These are phyloP conservation scores for Dicyrtomina minuta DNA, from an alignment of 2,888 invertebrate genomes.

Conservation along the genomic window DNA sequence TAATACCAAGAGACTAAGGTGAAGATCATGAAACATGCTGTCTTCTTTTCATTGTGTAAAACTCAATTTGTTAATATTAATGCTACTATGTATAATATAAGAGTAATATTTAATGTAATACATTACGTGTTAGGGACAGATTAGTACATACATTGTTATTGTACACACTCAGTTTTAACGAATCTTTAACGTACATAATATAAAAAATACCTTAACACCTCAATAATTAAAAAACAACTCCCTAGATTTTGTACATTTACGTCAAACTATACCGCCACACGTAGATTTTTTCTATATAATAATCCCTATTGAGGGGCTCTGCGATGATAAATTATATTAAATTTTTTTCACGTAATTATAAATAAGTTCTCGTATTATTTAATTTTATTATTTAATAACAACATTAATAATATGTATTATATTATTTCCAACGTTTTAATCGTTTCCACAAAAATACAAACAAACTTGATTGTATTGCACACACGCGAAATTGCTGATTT, in stretches of 20 bases:
- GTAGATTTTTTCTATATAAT: constrained; percentile 1
- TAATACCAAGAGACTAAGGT: constrained; percentile 19
- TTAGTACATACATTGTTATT: constrained; percentile 8
- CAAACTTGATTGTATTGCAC: not conserved
- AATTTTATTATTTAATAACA: not conserved
- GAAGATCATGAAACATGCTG: not conserved
- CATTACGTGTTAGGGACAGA: constrained; percentile 2
- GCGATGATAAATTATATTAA: not conserved
- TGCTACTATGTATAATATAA: not conserved
- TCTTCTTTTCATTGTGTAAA: constrained; percentile 9
- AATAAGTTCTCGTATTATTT: constrained; percentile 6
- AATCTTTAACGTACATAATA: not conserved
- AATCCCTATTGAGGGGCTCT: constrained; percentile 1
- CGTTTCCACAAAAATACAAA: not conserved
- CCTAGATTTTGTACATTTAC: constrained; percentile 6
- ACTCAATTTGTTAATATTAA: constrained; percentile 9
- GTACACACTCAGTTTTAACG: constrained; percentile 7
- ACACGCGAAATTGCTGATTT: not conserved
- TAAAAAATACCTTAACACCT: not conserved
- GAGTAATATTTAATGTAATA: not conserved
- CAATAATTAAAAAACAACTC: not conserved
- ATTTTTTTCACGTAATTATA: constrained; percentile 5
- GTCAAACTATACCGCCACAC: constrained; percentile 6
- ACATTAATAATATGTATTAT: too few species aligned
- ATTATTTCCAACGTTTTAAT: not conserved